Evolutionary conservation across 1,140 invertebrate species (phyloP).

Genomic region (Glossosoma conforme): DNA sequence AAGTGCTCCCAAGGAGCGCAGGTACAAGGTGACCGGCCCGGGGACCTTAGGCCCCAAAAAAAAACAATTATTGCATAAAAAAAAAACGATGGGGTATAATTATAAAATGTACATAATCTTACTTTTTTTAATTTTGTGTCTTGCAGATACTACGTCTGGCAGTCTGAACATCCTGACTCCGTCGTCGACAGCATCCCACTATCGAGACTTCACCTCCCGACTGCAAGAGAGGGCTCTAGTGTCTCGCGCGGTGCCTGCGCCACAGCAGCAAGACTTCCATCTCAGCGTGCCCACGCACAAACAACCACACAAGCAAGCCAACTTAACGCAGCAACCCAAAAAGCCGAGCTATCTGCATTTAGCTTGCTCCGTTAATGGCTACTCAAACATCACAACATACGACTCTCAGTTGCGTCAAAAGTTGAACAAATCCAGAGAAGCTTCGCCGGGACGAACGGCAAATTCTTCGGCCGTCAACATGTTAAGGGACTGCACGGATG

Average conservation of each 20-base stretch:
- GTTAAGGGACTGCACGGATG: conserved; percentile 42
- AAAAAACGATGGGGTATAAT: neutral
- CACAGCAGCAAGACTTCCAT: conserved; percentile 35
- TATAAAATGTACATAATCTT: neutral
- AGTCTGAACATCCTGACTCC: conserved; percentile 55
- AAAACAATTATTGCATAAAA: no score
- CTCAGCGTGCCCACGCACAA: conserved; percentile 34
- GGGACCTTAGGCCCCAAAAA: no score
- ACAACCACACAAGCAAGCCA: conserved; percentile 34
- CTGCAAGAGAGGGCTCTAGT: conserved; percentile 50
- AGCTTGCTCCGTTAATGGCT: conserved; percentile 86
- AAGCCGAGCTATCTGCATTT: conserved; percentile 81
- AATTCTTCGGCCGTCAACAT: conserved; percentile 23
- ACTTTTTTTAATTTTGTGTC: neutral
- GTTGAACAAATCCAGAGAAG: conserved; percentile 60
- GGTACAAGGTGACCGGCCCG: no score
- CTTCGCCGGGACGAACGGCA: conserved; percentile 57
- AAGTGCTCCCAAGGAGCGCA: no score
- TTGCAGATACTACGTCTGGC: conserved; percentile 51
- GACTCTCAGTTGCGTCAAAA: conserved; percentile 70
- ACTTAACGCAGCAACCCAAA: conserved; percentile 40
- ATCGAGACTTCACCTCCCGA: conserved; percentile 53
- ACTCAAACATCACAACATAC: conserved; percentile 79
- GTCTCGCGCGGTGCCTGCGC: conserved; percentile 40
- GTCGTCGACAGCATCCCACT: conserved; percentile 53